phyloP scores from a whole-genome alignment of 92 coral and sea anemone genomes.

The Nematostella vectensis region DNA sequence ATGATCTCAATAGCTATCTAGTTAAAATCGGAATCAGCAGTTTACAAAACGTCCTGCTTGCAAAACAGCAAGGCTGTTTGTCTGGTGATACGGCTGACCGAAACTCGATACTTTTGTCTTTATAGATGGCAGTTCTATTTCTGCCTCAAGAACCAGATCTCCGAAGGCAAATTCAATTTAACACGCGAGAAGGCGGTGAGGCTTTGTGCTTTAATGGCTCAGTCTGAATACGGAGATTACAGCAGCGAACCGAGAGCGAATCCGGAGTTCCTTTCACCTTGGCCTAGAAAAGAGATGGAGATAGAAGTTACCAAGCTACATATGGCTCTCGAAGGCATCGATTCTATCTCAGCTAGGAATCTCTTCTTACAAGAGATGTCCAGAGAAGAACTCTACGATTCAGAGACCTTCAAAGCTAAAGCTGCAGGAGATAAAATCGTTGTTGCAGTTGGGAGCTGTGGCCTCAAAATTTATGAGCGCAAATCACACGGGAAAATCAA shows the following conservation, averaged over 20 bases:
- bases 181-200: conserved; percentile 59
- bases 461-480: conserved; percentile 74
- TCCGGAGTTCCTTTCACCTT: conserved; percentile 56
- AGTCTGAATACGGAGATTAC: conserved; percentile 79
- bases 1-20: no score
- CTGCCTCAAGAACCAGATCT: conserved; percentile 64
- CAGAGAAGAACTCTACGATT: conserved; percentile 81
- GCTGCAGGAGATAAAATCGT: conserved; percentile 73
- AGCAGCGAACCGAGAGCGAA: conserved; percentile 10
- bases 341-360: conserved; percentile 62
- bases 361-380: conserved; percentile 70
- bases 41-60: no score
- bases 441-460: conserved; percentile 84
- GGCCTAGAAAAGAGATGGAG: conserved; percentile 59
- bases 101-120: conserved; percentile 10
- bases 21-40: no score
- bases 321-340: conserved; percentile 52
- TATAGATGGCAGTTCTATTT: conserved; percentile 86
- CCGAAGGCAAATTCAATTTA: conserved; percentile 76
- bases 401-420: conserved; percentile 90
- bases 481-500: conserved; percentile 63
- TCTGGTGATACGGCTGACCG: no score
- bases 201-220: conserved; percentile 80
- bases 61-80: no score
- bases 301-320: conserved; percentile 56